Percentiles rank a stretch among this genome's conserved stretches.
Evolutionary conservation across 2,797 vertebrate species (phyloP).

Genomic region (Microchirus variegatus): DNA sequence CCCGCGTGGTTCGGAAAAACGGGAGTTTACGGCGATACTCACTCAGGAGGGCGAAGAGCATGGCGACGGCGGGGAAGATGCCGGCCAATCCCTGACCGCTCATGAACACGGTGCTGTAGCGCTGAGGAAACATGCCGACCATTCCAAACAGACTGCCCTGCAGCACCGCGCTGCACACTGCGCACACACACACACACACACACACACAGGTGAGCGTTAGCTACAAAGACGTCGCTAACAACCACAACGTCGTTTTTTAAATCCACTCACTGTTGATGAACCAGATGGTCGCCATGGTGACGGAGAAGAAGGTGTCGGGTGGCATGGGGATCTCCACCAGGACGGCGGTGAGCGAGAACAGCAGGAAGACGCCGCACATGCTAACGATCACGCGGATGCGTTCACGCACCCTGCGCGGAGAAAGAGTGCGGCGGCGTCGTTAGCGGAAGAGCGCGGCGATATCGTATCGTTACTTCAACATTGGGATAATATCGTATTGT

Average conservation of each 20-base stretch:
- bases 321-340: constrained; percentile 84
- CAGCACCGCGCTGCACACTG: constrained; percentile 87
- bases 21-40: too few species aligned
- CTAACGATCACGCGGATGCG: constrained; percentile 86
- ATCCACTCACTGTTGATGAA: constrained; percentile 92
- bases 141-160: constrained; percentile 92
- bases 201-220: too few species aligned
- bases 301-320: constrained; percentile 84
- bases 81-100: constrained; percentile 92
- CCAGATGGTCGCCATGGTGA: constrained; percentile 91
- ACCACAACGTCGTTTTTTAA: too few species aligned
- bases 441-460: too few species aligned
- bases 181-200: constrained; percentile 13
- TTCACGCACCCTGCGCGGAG: constrained; percentile 79
- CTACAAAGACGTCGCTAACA: too few species aligned
- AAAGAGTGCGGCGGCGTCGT: too few species aligned
- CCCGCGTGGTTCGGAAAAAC: too few species aligned
- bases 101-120: constrained; percentile 91
- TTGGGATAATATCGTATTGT: too few species aligned
- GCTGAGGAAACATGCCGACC: constrained; percentile 86
- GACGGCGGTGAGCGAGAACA: constrained; percentile 85
- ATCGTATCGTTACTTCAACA: too few species aligned
- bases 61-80: constrained; percentile 86
- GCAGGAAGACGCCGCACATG: constrained; percentile 82
- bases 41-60: constrained; percentile 91